phyloP scores from a whole-genome alignment of 2,888 invertebrate species.

The Cyaniris semiargus region DNA sequence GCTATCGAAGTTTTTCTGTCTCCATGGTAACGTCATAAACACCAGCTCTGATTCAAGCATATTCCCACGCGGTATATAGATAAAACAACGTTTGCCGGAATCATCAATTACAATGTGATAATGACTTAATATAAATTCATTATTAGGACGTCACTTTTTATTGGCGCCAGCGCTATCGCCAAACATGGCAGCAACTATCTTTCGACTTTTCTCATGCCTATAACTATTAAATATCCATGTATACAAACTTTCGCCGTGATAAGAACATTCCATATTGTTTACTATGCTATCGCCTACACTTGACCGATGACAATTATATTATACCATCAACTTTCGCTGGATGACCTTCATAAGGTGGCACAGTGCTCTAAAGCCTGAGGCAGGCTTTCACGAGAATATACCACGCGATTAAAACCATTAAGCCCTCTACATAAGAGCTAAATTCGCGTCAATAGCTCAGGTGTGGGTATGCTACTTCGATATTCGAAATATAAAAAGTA shows the following conservation, averaged over 20 bases:
- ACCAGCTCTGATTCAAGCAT: too few relatives aligned
- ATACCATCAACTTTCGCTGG: slow-evolving; percentile 68
- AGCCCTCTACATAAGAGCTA: neutral
- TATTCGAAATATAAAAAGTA: slow-evolving; percentile 19
- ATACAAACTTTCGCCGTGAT: slow-evolving; percentile 16
- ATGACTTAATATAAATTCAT: too few relatives aligned
- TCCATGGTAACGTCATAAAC: too few relatives aligned
- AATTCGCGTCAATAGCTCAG: neutral
- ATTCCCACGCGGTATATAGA: too few relatives aligned
- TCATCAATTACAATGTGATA: too few relatives aligned
- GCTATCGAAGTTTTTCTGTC: too few relatives aligned
- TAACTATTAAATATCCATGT: neutral
- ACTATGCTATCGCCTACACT: slow-evolving; percentile 49
- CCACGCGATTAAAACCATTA: neutral
- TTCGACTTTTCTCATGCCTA: neutral
- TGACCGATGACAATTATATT: slow-evolving; percentile 59
- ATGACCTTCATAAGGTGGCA: slow-evolving; percentile 62
- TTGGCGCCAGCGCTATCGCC: too few relatives aligned
- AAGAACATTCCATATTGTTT: slow-evolving; percentile 18
- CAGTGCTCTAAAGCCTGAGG: slow-evolving; percentile 59
- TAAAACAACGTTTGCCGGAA: too few relatives aligned
- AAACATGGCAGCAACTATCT: neutral
- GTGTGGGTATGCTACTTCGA: slow-evolving; percentile 7
- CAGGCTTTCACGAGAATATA: slow-evolving; percentile 59
- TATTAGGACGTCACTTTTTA: too few relatives aligned